phyloP scores from a whole-genome alignment of 2,888 invertebrate species.

The Noctua pronuba region DNA sequence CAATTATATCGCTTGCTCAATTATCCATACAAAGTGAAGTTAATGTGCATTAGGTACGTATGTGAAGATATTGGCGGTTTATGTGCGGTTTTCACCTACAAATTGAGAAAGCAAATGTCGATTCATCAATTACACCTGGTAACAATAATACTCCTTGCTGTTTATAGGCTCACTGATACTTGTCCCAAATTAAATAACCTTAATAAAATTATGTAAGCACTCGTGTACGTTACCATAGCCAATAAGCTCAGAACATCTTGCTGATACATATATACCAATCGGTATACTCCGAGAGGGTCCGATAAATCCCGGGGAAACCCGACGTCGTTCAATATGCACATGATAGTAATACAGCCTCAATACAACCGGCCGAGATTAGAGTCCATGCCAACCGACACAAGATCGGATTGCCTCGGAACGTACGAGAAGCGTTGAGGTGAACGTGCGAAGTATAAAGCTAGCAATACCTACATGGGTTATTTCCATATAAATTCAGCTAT shows the following conservation, averaged over 20 bases:
- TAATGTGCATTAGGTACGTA: constrained; percentile 1
- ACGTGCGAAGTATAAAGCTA: constrained; percentile 51
- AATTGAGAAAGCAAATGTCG: neutral
- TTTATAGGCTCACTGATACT: neutral
- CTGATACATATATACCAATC: constrained; percentile 55
- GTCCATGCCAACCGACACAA: constrained; percentile 50
- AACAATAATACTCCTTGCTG: neutral
- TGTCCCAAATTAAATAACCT: neutral
- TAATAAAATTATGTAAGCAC: constrained; percentile 15
- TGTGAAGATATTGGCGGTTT: neutral
- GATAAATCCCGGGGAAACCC: constrained; percentile 60
- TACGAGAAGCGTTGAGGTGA: constrained; percentile 49
- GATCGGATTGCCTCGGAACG: constrained; percentile 54
- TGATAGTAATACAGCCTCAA: constrained; percentile 57
- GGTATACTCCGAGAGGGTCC: constrained; percentile 48
- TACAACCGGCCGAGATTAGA: constrained; percentile 63
- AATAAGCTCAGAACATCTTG: constrained; percentile 53
- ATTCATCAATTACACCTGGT: neutral
- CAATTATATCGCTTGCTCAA: constrained; percentile 28
- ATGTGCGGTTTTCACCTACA: neutral
- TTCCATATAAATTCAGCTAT: constrained; percentile 46
- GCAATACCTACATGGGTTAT: constrained; percentile 37
- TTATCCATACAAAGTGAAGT: constrained; percentile 27
- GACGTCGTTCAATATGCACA: constrained; percentile 61
- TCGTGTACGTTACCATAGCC: constrained; percentile 36